Conservation (phyloP, 2,888 invertebrate genomes). For the Heliconius ethilla region DNA sequence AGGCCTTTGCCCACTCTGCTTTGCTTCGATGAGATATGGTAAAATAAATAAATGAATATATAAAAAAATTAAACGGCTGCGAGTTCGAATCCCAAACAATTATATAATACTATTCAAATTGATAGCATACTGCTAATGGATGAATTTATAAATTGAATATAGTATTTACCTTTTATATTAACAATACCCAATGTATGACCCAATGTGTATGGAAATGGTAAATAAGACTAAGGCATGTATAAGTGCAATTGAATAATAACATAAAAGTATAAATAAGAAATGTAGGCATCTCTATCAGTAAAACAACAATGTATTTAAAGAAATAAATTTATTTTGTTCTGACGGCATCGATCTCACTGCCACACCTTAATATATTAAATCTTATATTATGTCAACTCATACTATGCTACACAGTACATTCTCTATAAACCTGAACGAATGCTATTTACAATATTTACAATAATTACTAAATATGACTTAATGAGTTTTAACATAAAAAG, state of each 20-base stretch:
- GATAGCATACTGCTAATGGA: too few relatives aligned
- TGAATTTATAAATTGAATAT: too few relatives aligned
- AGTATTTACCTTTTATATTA: too few relatives aligned
- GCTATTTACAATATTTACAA: slow-evolving; percentile 46
- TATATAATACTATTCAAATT: too few relatives aligned
- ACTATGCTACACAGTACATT: slow-evolving; percentile 47
- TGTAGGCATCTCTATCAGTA: slow-evolving; percentile 42
- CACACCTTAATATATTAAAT: slow-evolving; percentile 42
- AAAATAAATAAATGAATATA: too few relatives aligned
- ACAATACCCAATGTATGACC: too few relatives aligned
- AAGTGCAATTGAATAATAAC: background rate
- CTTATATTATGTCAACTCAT: slow-evolving; percentile 37
- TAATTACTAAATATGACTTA: slow-evolving; percentile 19
- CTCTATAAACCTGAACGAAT: slow-evolving; percentile 45
- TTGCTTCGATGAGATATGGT: too few relatives aligned
- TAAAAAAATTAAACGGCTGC: too few relatives aligned
- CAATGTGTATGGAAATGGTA: background rate
- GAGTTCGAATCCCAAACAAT: too few relatives aligned
- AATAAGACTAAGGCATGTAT: background rate
- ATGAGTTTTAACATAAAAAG: background rate
- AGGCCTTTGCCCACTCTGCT: too few relatives aligned
- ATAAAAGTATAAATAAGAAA: background rate
- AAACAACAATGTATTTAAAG: slow-evolving; percentile 62
- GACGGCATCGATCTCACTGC: slow-evolving; percentile 56
- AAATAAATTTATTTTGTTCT: slow-evolving; percentile 76